A percentile compares a stretch with the other conserved stretches of the same genome.
Evolutionary conservation across 2,113 vertebrate species (phyloP).

Genomic region (Hypomesus transpacificus): DNA sequence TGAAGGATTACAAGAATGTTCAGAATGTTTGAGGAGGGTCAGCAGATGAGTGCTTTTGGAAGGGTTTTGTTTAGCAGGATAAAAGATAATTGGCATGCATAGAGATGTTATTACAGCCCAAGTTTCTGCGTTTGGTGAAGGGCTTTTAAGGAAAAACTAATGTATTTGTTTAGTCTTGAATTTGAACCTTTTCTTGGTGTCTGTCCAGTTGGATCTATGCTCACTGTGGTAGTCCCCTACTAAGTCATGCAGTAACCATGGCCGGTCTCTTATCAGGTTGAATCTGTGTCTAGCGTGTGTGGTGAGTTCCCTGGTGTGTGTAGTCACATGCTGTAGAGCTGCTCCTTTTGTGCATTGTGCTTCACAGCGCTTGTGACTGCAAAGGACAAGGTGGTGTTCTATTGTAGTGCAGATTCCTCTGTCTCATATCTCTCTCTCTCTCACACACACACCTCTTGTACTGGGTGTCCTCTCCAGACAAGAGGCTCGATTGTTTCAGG

Average conservation of each 20-base stretch:
- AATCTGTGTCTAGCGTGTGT: slow-evolving; percentile 32
- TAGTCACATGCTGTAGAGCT: slow-evolving; percentile 47
- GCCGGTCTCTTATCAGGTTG: slow-evolving; percentile 34
- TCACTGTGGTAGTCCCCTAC: too few species aligned
- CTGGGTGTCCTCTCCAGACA: too few species aligned
- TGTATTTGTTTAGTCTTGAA: too few species aligned
- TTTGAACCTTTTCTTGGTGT: too few species aligned
- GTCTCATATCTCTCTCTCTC: not conserved
- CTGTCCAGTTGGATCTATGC: too few species aligned
- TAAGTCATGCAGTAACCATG: too few species aligned
- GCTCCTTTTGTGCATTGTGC: slow-evolving; percentile 62
- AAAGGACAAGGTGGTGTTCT: slow-evolving; percentile 31
- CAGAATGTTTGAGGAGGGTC: slow-evolving; percentile 41
- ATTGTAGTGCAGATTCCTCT: slow-evolving; percentile 7
- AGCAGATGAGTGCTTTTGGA: slow-evolving; percentile 43
- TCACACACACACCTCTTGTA: too few species aligned
- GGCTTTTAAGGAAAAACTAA: too few species aligned
- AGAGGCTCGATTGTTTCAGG: too few species aligned
- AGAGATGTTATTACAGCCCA: too few species aligned
- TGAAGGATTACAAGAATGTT: slow-evolving; percentile 49
- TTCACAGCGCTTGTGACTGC: slow-evolving; percentile 44
- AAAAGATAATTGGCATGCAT: not conserved
- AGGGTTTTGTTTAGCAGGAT: not conserved
- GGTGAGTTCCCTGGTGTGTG: slow-evolving; percentile 13
- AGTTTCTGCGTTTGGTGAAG: too few species aligned